Base-by-base conservation (phyloP, 1,140 invertebrate genomes). In the Zaprionus vittiger region DNA sequence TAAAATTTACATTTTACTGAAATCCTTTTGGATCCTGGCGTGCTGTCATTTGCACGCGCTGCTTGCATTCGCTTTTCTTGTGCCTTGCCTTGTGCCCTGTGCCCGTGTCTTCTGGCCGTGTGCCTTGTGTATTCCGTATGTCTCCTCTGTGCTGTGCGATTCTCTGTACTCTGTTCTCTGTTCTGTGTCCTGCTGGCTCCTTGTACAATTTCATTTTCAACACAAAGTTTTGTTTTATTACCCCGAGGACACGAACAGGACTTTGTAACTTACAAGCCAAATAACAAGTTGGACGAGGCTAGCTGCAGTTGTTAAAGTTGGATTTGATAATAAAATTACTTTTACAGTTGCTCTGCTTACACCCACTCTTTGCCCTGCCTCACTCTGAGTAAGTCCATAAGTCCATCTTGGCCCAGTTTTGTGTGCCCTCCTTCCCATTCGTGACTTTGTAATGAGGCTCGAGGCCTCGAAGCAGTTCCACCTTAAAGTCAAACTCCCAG, bases 321-420 rank as follows among this genome's bases (percentile, higher is more conserved):
- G 85, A 89, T 89, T 89, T 89, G 84, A 89, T 89, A 89, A 89
- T 89, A 89, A 89, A 89, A 89, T 89, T 89, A 89, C 84, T 89
- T 89, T 84, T 90, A 80, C 83, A 79, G 77, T 68, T 86, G 68
- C 22, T 65, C 15, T 17, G 63, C 54, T 59, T 34, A 20, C 17
- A n/a, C 44, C 22, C 20, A 17, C 34, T 41, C 7, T 56, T 11
- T 52, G 34, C 41, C 37, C 9, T 44, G 55, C 26, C 12, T 28
- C 17, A 44, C 71, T 60, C 56, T 59, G 73, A 70, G 59, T 52
- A 78, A 75, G 74, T 75, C 74, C 78, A 63, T 66, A 81, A 84
- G 84, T 84, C 81, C 84, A 74, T 68, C 71, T 83, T 87, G 84
- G 73, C 80, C 80, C 70, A 84, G 81, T 79, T 86, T 83, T 76